A percentile compares a stretch with the other conserved stretches of the same genome.
These are phyloP conservation scores for Hanleya hanleyi DNA, from an alignment of 2,888 invertebrate species.

Conservation along the genomic window DNA sequence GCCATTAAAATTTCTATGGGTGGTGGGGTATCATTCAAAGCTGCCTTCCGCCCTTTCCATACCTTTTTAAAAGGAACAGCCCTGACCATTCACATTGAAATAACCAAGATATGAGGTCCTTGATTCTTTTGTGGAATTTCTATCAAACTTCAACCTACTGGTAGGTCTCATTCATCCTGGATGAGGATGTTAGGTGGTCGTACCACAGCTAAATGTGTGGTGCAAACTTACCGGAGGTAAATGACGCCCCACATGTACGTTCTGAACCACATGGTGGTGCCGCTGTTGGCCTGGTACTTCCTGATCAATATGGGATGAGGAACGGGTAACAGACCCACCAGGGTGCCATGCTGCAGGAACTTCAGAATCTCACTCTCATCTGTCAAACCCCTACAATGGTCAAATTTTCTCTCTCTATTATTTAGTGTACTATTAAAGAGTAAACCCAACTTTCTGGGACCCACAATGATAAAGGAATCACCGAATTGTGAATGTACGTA, in stretches of 20 bases:
- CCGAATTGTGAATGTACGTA: no score
- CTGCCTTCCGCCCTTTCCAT: background rate
- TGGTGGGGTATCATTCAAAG: background rate
- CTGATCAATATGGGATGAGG: slow-evolving; percentile 99
- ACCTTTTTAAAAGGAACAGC: no score
- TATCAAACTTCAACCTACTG: no score
- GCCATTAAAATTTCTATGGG: no score
- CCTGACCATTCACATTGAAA: no score
- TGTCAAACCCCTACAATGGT: slow-evolving; percentile 96
- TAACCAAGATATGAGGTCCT: no score
- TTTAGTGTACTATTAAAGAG: no score
- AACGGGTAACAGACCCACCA: slow-evolving; percentile 97
- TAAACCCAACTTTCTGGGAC: no score
- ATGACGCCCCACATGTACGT: slow-evolving; percentile 99
- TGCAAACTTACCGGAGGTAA: slow-evolving; percentile 84
- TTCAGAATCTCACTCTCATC: slow-evolving; percentile 99
- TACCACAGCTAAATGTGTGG: background rate
- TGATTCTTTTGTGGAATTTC: no score
- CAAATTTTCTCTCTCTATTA: no score
- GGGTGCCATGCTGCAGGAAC: slow-evolving; percentile 98
- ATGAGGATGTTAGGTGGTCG: background rate
- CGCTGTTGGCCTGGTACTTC: slow-evolving; percentile 98
- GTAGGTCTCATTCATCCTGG: background rate
- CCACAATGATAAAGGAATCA: no score
- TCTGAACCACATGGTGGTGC: slow-evolving; percentile 99